These are phyloP conservation scores for Oxyteleia sp. DNA, from an alignment of 2,888 invertebrate species.

Conservation along the genomic window DNA sequence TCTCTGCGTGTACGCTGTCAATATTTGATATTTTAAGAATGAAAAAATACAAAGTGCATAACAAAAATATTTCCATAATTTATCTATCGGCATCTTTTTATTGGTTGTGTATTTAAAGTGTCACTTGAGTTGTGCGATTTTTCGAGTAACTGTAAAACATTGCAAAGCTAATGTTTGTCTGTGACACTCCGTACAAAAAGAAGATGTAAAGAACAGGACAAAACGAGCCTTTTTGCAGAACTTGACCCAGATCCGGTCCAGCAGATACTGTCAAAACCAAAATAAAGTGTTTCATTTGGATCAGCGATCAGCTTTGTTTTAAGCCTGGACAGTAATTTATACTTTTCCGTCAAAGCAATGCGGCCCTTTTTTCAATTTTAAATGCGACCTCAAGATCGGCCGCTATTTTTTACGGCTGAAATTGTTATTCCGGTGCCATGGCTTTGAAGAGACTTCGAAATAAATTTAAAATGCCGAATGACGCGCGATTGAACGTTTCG, in stretches of 20 bases:
- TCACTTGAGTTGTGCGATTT: slow-evolving; percentile 5
- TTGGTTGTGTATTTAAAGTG: background rate
- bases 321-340: slow-evolving; percentile 34
- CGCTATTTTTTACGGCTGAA: background rate
- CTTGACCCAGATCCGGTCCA: slow-evolving; percentile 43
- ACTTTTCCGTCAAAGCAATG: slow-evolving; percentile 26
- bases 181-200: slow-evolving; percentile 40
- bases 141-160: slow-evolving; percentile 32
- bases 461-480: no score
- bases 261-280: slow-evolving; percentile 53
- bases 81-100: background rate
- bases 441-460: background rate
- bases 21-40: no score
- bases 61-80: slow-evolving; percentile 19
- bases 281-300: slow-evolving; percentile 38
- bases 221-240: slow-evolving; percentile 45
- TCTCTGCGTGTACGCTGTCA: no score
- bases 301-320: slow-evolving; percentile 34
- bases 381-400: background rate
- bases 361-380: slow-evolving; percentile 4
- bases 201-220: slow-evolving; percentile 47
- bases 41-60: background rate
- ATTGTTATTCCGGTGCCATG: background rate
- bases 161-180: slow-evolving; percentile 49
- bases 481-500: no score